Evolutionary conservation across 2,113 vertebrate genomes (phyloP).

Genomic region (Falcunculus frontatus): DNA sequence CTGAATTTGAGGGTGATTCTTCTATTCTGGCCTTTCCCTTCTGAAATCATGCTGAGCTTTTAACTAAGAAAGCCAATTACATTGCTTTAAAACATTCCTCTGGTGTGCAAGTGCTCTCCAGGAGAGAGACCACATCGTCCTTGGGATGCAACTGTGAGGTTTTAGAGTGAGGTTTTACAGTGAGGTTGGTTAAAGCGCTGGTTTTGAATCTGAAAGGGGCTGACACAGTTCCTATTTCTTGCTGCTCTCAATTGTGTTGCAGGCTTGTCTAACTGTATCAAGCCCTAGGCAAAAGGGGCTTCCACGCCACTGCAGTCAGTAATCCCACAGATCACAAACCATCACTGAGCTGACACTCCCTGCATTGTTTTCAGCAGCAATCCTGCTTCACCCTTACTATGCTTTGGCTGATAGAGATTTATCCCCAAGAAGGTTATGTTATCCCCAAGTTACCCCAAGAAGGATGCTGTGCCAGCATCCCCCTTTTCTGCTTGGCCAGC

Average conservation of each 20-base stretch:
- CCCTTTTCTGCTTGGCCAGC: neutral
- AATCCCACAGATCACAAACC: neutral
- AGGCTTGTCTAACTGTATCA: neutral
- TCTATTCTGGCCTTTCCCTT: neutral
- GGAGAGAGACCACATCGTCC: neutral
- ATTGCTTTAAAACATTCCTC: neutral
- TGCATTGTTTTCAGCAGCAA: neutral
- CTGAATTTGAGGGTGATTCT: neutral
- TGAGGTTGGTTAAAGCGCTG: neutral
- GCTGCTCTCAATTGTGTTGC: neutral
- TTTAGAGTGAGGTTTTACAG: neutral
- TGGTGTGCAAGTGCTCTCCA: neutral
- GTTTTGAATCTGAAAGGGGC: neutral
- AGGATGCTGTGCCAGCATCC: neutral
- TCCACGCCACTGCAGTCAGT: neutral
- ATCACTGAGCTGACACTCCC: accelerated
- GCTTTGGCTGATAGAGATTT: neutral
- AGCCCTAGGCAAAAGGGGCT: neutral
- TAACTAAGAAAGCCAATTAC: neutral
- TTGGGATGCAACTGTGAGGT: neutral
- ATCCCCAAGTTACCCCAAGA: no score
- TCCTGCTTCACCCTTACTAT: neutral
- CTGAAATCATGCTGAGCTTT: neutral
- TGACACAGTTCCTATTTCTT: neutral
- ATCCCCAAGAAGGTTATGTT: neutral